Base-by-base conservation (phyloP, 1,140 invertebrate genomes). In the Drosophila jambulina region DNA sequence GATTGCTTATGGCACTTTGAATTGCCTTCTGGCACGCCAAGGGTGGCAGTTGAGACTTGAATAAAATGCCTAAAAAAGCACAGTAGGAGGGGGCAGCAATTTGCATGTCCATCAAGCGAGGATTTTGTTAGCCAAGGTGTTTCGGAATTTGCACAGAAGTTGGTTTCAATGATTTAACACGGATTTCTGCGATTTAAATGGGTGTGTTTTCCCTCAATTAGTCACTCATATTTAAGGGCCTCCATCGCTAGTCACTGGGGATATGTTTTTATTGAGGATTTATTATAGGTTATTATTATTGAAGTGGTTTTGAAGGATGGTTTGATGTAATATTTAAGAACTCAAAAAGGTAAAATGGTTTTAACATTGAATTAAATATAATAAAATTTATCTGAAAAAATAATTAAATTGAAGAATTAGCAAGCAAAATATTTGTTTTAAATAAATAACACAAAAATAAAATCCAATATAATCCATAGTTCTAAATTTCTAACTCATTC, bases 1-100 rank as follows among this genome's bases (percentile, higher is more conserved):
- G 80, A 84, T 88, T 80, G 84, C 77, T 57, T 87, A 80, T 82
- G 78, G 79, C 82, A 36, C 42, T 68, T 69, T 53, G 53, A 87
- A 87, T 84, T 88, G 84, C 81, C 65, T 78, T 84, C 67, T 75
- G 84, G 62, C 84, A 88, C 84, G 84, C 77, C 61, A 87, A 65
- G 60, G 65, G 49, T 57, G 54, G 62, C 61, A 48, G 61, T 45
- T 62, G 56, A 63, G 58, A 23, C 61, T 68, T 25, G 42, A 48
- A 56, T 7, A n/a, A 45, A 64, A 58, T 23, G 53, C 56, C 21
- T 32, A 36, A 65, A 61, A 48, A 29, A 29, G 27, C 10, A 17
- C 49, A 19, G n/a, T 25, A n/a, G 36, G 29, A 58, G 42, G 27
- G 36, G 36, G 9, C 19, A 29, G 19, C 29, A 67, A 54, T 70